Percentiles rank a stretch among this genome's conserved stretches.
Evolutionary conservation across 2,113 vertebrate genomes (phyloP).

Genomic region (Ifrita kowaldi): DNA sequence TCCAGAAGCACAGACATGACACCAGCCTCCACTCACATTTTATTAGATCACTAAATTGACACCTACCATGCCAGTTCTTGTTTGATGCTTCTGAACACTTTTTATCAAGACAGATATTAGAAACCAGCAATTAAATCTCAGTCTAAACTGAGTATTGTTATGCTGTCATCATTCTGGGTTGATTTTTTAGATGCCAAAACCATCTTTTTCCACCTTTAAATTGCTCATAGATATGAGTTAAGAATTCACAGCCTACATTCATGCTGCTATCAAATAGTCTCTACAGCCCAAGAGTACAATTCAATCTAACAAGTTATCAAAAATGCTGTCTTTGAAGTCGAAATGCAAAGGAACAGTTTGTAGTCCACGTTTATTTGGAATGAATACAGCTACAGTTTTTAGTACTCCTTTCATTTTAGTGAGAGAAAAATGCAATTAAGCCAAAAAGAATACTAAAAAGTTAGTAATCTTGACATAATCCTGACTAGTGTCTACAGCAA

Average conservation of each 20-base stretch:
- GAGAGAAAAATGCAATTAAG: not conserved
- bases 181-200: not conserved
- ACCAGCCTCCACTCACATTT: not conserved
- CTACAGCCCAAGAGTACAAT: not conserved
- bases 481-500: not conserved
- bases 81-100: not conserved
- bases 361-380: not conserved
- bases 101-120: not conserved
- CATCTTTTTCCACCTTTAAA: not conserved
- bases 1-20: not conserved
- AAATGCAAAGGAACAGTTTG: not conserved
- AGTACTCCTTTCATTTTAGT: not conserved
- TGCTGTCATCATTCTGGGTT: not conserved
- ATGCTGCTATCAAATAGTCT: not conserved
- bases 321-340: not conserved
- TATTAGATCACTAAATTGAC: not conserved
- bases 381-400: not conserved
- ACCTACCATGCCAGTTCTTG: not conserved
- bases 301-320: not conserved
- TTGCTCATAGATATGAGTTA: not conserved
- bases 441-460: not conserved
- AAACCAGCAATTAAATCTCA: not conserved
- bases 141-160: not conserved
- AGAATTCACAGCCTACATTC: not conserved
- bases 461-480: not conserved